Evolutionary conservation across 2,797 vertebrate genomes (phyloP).

Genomic region (Chaunax sp.): DNA sequence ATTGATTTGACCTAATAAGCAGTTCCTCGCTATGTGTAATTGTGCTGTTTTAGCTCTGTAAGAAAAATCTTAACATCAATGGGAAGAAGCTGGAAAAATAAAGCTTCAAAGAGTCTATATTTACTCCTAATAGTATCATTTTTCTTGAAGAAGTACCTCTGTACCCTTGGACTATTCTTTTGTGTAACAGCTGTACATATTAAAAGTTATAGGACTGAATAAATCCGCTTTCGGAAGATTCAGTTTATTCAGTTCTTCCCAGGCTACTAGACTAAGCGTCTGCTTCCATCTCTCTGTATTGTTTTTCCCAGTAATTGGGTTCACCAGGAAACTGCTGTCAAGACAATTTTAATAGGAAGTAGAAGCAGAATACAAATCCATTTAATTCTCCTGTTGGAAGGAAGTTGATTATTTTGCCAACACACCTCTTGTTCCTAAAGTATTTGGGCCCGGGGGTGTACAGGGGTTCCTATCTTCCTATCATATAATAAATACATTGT

Average conservation of each 20-base stretch:
- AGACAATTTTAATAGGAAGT: constrained; percentile 66
- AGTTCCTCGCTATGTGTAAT: background rate
- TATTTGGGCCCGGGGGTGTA: background rate
- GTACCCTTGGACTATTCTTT: background rate
- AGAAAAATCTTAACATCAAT: background rate
- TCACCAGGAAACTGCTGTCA: constrained; percentile 63
- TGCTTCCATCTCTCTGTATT: constrained; percentile 35
- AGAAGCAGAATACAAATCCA: constrained; percentile 57
- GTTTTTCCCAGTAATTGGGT: constrained; percentile 63
- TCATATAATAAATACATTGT: constrained; percentile 20
- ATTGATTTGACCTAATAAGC: background rate
- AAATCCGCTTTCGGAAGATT: background rate
- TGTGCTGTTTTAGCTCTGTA: background rate
- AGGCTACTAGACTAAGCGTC: constrained; percentile 9
- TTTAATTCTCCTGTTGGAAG: constrained; percentile 60
- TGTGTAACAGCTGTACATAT: background rate
- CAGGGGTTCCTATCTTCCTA: background rate
- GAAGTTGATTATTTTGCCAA: constrained; percentile 56
- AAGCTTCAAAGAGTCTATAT: background rate
- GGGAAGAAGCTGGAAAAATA: background rate
- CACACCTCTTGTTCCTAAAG: constrained; percentile 33
- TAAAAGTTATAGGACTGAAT: background rate
- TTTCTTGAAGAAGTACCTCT: background rate
- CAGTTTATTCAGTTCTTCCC: background rate
- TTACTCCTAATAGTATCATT: background rate